Percentiles rank a stretch among this genome's conserved stretches.
Conservation (phyloP, 1,140 invertebrate species). For the Portunus trituberculatus region DNA sequence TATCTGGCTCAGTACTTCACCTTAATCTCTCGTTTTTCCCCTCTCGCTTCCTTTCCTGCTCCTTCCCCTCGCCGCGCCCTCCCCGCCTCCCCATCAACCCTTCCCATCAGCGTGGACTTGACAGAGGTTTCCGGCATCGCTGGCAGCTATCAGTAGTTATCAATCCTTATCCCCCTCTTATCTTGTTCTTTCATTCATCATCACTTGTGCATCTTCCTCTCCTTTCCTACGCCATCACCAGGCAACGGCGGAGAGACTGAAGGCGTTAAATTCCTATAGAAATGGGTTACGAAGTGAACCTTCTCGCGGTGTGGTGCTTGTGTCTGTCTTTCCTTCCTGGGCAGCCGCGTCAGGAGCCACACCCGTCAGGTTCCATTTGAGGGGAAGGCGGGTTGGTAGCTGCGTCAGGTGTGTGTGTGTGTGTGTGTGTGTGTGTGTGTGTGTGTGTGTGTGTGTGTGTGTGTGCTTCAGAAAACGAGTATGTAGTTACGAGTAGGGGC, state of each 20-base stretch:
- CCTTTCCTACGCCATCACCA: background rate
- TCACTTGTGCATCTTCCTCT: constrained; percentile 51
- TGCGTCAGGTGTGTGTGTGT: background rate
- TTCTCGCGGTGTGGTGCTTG: background rate
- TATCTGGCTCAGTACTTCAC: background rate
- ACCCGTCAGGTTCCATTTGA: constrained; percentile 1
- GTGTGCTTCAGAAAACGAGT: too few species aligned
- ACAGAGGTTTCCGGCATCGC: background rate
- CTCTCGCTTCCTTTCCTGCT: background rate
- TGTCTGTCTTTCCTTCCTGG: background rate
- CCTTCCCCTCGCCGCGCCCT: background rate
- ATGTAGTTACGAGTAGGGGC: background rate
- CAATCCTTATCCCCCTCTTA: constrained; percentile 32
- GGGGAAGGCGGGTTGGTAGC: background rate
- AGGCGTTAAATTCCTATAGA: background rate
- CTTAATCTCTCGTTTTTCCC: background rate
- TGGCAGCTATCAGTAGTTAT: constrained; percentile 25
- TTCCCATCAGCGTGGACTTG: background rate
- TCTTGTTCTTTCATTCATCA: constrained; percentile 32
- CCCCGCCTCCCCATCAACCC: background rate
- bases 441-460: too few species aligned
- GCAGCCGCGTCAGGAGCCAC: background rate
- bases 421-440: too few species aligned
- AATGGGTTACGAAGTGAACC: background rate
- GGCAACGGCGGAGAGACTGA: background rate